phyloP scores from a whole-genome alignment of 2,797 vertebrate species.

The Gouania willdenowi region DNA sequence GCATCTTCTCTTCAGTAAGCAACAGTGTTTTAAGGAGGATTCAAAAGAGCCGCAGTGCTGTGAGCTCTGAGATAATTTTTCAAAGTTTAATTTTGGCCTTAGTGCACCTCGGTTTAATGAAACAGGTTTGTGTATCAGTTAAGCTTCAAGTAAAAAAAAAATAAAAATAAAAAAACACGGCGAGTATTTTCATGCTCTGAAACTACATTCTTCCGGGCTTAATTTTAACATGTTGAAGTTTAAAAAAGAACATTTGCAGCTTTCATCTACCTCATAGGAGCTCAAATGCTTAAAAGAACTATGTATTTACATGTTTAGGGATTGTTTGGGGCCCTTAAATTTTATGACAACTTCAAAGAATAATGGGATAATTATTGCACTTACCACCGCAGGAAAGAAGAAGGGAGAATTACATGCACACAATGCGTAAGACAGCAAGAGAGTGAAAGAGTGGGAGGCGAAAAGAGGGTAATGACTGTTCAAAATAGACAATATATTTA shows the following conservation, averaged over 20 bases:
- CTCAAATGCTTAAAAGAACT: constrained; percentile 44
- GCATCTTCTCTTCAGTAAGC: constrained; percentile 34
- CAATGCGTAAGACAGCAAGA: constrained; percentile 10
- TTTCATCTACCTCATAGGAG: constrained; percentile 49
- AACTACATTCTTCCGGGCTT: constrained; percentile 33
- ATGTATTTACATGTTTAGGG: constrained; percentile 47
- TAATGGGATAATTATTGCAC: constrained; percentile 69
- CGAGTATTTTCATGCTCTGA: constrained; percentile 17
- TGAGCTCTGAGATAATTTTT: constrained; percentile 31
- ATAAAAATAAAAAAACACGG: too few relatives aligned
- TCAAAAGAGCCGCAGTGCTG: constrained; percentile 16
- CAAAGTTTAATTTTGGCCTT: constrained; percentile 24
- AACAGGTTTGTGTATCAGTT: constrained; percentile 31
- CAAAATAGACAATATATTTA: constrained; percentile 68
- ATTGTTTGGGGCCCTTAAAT: constrained; percentile 53
- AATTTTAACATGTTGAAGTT: constrained; percentile 49
- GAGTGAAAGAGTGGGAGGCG: constrained; percentile 10
- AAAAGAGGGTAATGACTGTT: constrained; percentile 46
- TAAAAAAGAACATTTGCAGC: constrained; percentile 46
- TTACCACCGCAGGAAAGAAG: constrained; percentile 60
- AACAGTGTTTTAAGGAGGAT: constrained; percentile 15
- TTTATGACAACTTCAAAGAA: constrained; percentile 67
- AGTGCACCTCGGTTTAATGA: constrained; percentile 32
- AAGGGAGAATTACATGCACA: constrained; percentile 13
- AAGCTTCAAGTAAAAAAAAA: constrained; percentile 20